phyloP scores from a whole-genome alignment of 2,888 invertebrate genomes.

The Lycophotia porphyrea region DNA sequence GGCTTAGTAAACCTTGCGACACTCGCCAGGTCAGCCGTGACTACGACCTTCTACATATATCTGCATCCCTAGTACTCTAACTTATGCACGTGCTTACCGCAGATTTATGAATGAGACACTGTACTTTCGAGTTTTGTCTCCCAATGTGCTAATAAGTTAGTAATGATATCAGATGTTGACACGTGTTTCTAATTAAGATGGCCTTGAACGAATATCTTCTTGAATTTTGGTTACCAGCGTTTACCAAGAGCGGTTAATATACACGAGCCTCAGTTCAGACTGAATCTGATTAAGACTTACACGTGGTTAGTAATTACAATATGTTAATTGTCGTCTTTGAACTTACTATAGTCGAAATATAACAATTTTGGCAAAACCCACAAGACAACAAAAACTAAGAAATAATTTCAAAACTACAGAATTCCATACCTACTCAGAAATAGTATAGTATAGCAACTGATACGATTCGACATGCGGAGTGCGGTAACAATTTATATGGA shows the following conservation, averaged over 20 bases:
- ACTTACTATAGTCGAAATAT: background rate
- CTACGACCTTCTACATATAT: background rate
- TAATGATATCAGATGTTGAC: background rate
- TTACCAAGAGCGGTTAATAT: background rate
- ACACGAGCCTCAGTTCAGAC: background rate
- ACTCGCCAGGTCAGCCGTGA: constrained; percentile 5
- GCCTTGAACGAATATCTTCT: background rate
- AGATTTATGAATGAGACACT: background rate
- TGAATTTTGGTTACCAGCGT: background rate
- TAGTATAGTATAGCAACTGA: background rate
- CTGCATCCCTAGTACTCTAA: constrained; percentile 13
- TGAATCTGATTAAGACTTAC: background rate
- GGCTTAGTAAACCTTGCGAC: constrained; percentile 2
- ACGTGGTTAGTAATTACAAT: background rate
- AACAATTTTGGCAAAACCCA: background rate
- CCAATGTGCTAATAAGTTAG: background rate
- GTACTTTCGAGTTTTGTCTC: background rate
- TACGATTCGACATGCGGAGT: constrained; percentile 11
- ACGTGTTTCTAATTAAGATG: background rate
- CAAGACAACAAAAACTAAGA: background rate
- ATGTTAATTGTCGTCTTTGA: background rate
- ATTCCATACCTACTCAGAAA: background rate
- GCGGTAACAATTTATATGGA: constrained; percentile 36
- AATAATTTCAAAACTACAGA: background rate
- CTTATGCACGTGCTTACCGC: background rate